Conservation (phyloP, 2,888 invertebrate genomes). For the Meta bourneti region DNA sequence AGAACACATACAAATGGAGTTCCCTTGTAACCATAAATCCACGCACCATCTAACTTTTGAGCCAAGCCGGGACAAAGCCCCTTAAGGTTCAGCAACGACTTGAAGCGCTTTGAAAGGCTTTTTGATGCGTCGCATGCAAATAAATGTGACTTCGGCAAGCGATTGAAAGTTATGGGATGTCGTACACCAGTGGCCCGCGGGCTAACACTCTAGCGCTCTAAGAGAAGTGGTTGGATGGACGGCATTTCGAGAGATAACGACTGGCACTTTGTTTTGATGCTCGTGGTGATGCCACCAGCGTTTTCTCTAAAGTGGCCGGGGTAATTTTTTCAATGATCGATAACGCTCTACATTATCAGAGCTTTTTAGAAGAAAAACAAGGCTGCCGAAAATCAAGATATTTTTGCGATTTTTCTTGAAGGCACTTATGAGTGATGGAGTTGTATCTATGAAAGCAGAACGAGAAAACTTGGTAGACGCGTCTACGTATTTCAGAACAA, state of each 20-base stretch:
- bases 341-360: neutral
- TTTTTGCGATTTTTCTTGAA: no score
- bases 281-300: conserved; percentile 34
- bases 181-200: neutral
- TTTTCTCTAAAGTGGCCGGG: neutral
- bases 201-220: conserved; percentile 10
- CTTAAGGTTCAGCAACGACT: conserved; percentile 13
- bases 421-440: no score
- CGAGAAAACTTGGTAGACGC: no score
- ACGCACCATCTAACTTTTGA: neutral
- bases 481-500: no score
- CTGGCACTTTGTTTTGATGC: conserved; percentile 55
- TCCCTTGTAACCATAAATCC: neutral
- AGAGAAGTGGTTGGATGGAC: neutral
- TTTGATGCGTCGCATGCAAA: conserved; percentile 46
- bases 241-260: conserved; percentile 52
- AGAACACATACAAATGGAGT: neutral
- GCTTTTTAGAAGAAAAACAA: neutral
- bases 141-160: conserved; percentile 43
- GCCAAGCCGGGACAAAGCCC: neutral
- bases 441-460: no score
- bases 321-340: neutral
- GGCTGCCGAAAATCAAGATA: neutral
- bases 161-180: conserved; percentile 10
- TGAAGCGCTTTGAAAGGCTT: conserved; percentile 41